Percentiles rank a stretch among this genome's conserved stretches.
Evolutionary conservation across 2,797 vertebrate species (phyloP).

Genomic region (Pelochelys cantorii): DNA sequence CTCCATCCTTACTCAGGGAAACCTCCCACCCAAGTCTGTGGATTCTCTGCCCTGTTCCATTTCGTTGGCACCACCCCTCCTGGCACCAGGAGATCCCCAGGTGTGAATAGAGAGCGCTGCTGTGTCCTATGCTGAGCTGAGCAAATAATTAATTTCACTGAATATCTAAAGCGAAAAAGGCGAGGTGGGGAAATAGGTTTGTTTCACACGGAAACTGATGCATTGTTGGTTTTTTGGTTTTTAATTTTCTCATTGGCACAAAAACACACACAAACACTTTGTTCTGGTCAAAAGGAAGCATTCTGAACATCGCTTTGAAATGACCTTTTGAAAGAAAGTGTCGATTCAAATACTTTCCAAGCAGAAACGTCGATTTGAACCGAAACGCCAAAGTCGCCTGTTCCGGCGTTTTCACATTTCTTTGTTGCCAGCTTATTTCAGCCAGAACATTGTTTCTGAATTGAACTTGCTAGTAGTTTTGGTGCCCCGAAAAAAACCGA

Average conservation of each 20-base stretch:
- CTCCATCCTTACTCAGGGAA: background rate
- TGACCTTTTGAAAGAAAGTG: background rate
- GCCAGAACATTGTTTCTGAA: background rate
- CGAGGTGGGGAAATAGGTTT: background rate
- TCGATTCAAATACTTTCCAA: background rate
- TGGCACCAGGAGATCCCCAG: background rate
- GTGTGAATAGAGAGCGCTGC: background rate
- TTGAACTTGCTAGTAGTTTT: background rate
- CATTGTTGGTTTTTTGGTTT: background rate
- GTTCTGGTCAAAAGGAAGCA: background rate
- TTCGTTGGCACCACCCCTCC: background rate
- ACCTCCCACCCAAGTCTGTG: background rate
- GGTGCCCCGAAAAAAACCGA: background rate
- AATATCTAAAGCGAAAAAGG: background rate
- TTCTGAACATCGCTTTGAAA: background rate
- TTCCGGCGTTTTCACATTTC: background rate
- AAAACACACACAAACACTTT: background rate
- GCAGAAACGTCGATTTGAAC: background rate
- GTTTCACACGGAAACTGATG: background rate
- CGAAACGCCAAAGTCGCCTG: too few species aligned
- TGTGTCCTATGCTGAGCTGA: background rate
- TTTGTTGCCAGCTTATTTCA: background rate
- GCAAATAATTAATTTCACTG: background rate
- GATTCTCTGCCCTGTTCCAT: background rate
- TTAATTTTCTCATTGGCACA: background rate